Evolutionary conservation across 1,140 invertebrate species (phyloP).

Genomic region (Liolophura sinensis): DNA sequence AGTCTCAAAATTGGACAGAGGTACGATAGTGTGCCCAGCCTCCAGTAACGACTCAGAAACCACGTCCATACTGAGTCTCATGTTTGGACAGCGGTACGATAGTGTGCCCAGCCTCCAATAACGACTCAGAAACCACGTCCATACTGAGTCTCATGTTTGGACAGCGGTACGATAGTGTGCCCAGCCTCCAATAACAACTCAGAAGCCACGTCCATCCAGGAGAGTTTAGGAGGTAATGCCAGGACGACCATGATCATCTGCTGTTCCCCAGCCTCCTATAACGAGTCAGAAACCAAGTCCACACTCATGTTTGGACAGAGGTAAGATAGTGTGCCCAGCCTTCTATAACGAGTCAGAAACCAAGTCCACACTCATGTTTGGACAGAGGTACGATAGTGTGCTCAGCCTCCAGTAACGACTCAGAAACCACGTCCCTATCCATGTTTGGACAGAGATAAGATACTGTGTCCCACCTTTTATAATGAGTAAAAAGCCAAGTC

Average conservation of each 20-base stretch:
- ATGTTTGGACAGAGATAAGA: not conserved
- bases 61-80: no score
- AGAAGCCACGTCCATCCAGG: no score
- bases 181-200: no score
- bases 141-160: no score
- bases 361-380: no score
- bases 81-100: no score
- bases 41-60: no score
- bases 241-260: conserved; percentile 99
- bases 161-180: no score
- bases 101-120: no score
- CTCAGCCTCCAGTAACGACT: not conserved
- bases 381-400: not conserved
- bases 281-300: conserved; percentile 98
- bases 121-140: no score
- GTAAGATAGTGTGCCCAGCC: conserved; percentile 55
- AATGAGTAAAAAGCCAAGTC: not conserved
- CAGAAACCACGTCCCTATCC: not conserved
- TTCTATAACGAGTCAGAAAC: not conserved
- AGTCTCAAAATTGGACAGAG: no score
- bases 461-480: not conserved
- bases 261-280: conserved; percentile 99
- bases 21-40: no score
- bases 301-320: conserved; percentile 97
- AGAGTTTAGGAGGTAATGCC: conserved; percentile 98